Percentiles rank a stretch among this genome's conserved stretches.
Conservation (phyloP, 2,113 vertebrate species). For the Protobothrops flavoviridis region DNA sequence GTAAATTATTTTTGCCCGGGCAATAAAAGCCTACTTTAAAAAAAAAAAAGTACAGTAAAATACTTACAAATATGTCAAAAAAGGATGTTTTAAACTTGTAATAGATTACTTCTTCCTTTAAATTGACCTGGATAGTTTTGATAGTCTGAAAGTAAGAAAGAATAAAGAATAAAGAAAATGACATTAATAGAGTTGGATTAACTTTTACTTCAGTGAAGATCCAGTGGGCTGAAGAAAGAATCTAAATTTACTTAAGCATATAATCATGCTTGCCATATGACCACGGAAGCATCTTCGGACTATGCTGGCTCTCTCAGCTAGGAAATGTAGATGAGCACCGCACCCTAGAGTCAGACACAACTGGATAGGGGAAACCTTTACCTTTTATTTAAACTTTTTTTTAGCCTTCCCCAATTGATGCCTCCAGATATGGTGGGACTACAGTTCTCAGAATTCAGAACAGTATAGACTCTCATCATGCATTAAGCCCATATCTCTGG, state of each 20-base stretch:
- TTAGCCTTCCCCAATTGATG: not conserved
- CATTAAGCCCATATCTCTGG: not conserved
- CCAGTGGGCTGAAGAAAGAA: not conserved
- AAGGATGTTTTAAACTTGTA: conserved; percentile 88
- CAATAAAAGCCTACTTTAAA: not conserved
- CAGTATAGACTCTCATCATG: not conserved
- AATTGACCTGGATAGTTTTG: conserved; percentile 77
- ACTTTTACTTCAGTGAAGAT: too few species aligned
- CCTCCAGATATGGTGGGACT: not conserved
- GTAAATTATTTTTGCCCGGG: not conserved
- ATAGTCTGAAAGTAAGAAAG: conserved; percentile 73
- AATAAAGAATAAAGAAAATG: conserved; percentile 29
- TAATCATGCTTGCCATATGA: too few species aligned
- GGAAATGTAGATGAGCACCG: not conserved
- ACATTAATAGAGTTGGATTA: not conserved
- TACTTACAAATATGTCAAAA: conserved; percentile 97
- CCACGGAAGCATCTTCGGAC: too few species aligned
- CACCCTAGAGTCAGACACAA: not conserved
- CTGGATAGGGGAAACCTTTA: not conserved
- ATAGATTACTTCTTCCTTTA: conserved; percentile 80
- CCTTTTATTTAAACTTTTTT: not conserved
- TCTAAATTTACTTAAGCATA: not conserved
- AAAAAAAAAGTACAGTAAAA: not conserved
- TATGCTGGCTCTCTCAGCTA: too few species aligned
- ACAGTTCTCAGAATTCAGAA: not conserved